Evolutionary conservation across 2,797 vertebrate species (phyloP).

Genomic region (Pogonophryne albipinna): DNA sequence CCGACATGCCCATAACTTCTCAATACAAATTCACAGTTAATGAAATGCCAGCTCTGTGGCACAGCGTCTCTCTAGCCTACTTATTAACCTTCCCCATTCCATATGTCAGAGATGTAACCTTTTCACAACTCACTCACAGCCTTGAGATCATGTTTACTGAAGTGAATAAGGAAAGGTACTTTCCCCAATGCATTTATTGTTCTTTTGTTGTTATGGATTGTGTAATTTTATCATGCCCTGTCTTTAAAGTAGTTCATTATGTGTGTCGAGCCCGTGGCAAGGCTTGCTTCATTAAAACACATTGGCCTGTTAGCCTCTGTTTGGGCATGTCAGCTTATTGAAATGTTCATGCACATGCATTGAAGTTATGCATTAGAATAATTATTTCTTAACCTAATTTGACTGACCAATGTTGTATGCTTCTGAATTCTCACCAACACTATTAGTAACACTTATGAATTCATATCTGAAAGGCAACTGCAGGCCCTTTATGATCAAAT

Average conservation of each 20-base stretch:
- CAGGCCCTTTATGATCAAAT: conserved; percentile 58
- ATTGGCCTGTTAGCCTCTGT: conserved; percentile 47
- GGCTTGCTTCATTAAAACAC: conserved; percentile 53
- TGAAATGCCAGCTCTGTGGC: conserved; percentile 77
- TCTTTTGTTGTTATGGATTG: conserved; percentile 43
- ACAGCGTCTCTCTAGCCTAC: conserved; percentile 58
- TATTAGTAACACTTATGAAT: conserved; percentile 31
- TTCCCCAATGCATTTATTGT: conserved; percentile 38
- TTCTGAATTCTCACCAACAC: conserved; percentile 9
- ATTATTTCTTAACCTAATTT: conserved; percentile 23
- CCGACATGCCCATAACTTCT: conserved; percentile 48
- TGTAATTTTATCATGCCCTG: conserved; percentile 53
- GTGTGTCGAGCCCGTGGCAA: conserved; percentile 38
- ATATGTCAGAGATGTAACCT: conserved; percentile 79
- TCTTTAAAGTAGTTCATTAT: conserved; percentile 68
- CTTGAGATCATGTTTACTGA: conserved; percentile 62
- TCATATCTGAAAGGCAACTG: conserved; percentile 43
- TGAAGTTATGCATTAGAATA: conserved; percentile 17
- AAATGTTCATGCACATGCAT: conserved; percentile 23
- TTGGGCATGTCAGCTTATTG: conserved; percentile 36
- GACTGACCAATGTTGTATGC: conserved; percentile 27
- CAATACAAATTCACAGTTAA: conserved; percentile 66
- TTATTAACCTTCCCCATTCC: conserved; percentile 81
- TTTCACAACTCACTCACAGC: conserved; percentile 71
- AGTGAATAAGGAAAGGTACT: conserved; percentile 19